Percentiles rank a stretch among this genome's conserved stretches.
phyloP scores from a whole-genome alignment of 2,888 invertebrate genomes.

The Cerceris ruficornis region DNA sequence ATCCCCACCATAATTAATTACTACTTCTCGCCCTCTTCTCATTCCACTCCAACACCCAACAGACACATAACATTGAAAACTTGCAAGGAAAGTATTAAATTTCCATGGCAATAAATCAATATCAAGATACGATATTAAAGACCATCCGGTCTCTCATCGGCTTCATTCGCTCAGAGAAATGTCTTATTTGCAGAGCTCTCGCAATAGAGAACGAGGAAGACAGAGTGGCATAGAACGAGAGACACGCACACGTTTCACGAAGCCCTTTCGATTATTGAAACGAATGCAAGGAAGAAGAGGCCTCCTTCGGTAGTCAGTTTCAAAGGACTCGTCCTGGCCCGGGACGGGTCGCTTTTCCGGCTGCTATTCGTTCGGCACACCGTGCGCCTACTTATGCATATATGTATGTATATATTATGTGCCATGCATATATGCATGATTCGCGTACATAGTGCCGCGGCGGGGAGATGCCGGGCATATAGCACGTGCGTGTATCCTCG shows the following conservation, averaged over 20 bases:
- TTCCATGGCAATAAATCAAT: too few relatives aligned
- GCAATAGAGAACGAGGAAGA: neutral
- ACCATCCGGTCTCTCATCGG: neutral
- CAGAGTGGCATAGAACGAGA: too few relatives aligned
- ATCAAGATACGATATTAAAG: too few relatives aligned
- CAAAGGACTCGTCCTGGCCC: slow-evolving; percentile 22
- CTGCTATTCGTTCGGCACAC: slow-evolving; percentile 11
- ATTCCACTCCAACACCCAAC: neutral
- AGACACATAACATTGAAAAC: too few relatives aligned
- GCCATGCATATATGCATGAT: slow-evolving; percentile 60
- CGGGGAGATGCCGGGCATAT: slow-evolving; percentile 20
- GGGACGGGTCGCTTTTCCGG: slow-evolving; percentile 30
- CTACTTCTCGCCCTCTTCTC: slow-evolving; percentile 7
- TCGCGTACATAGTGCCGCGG: slow-evolving; percentile 43
- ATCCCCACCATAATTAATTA: neutral
- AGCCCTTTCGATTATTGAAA: slow-evolving; percentile 15
- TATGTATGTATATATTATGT: slow-evolving; percentile 48
- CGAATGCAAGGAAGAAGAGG: neutral
- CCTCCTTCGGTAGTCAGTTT: slow-evolving; percentile 7
- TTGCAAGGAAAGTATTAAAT: too few relatives aligned
- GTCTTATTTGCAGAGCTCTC: slow-evolving; percentile 1
- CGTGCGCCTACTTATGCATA: slow-evolving; percentile 33
- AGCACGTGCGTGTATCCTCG: slow-evolving; percentile 49
- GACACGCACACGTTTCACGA: neutral
- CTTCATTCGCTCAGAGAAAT: neutral